Percentiles rank a stretch among this genome's conserved stretches.
These are phyloP conservation scores for Spodoptera litura DNA, from an alignment of 1,140 invertebrate genomes.

Conservation along the genomic window DNA sequence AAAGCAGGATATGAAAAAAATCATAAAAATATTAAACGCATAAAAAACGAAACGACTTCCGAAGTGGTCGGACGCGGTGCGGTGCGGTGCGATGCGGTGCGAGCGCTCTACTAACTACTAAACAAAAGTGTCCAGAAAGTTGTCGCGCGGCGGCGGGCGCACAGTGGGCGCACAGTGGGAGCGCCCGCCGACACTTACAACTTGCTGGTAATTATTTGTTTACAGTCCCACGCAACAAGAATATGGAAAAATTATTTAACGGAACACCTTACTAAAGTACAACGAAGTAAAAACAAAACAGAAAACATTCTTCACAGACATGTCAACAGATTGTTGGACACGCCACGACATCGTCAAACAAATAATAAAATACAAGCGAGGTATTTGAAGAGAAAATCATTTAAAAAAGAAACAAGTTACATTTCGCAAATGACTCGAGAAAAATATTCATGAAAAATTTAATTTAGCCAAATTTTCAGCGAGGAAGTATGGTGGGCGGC, in stretches of 20 bases:
- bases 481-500: neutral
- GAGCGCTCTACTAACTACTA: conserved; percentile 12
- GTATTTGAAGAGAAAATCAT: conserved; percentile 8
- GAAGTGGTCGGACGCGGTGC: neutral
- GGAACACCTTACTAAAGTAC: too few relatives aligned
- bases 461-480: conserved; percentile 24
- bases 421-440: conserved; percentile 17
- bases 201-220: conserved; percentile 8
- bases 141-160: neutral
- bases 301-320: neutral
- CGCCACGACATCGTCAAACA: neutral
- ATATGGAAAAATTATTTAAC: neutral
- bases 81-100: too few relatives aligned
- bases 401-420: conserved; percentile 19
- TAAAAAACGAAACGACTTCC: conserved; percentile 30
- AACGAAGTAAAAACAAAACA: too few relatives aligned
- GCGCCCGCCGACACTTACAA: neutral
- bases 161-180: conserved; percentile 5
- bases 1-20: neutral
- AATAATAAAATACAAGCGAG: neutral
- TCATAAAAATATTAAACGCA: conserved; percentile 16
- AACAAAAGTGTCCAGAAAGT: conserved; percentile 24
- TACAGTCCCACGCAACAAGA: neutral
- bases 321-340: neutral
- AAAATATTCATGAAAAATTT: conserved; percentile 43